Evolutionary conservation across 2,113 vertebrate genomes (phyloP).

Genomic region (Butorides virescens): DNA sequence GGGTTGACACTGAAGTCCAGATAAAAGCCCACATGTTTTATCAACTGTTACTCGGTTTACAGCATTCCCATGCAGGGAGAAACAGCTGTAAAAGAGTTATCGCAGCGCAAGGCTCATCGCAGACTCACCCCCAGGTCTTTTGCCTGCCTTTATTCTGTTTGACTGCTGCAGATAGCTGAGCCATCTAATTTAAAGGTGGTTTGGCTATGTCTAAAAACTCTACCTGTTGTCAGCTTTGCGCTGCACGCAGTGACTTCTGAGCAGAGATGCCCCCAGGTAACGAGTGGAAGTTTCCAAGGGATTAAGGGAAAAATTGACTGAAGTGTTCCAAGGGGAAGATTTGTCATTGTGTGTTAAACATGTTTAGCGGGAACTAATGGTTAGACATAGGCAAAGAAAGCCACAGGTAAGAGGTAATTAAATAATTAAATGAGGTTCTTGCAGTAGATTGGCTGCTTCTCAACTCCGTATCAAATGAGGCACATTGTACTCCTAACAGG

Average conservation of each 20-base stretch:
- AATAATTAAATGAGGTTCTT: neutral
- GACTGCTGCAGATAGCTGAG: neutral
- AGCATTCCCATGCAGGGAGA: neutral
- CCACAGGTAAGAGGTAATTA: neutral
- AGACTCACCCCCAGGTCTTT: neutral
- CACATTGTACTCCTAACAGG: neutral
- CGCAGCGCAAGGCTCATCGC: neutral
- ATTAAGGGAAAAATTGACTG: neutral
- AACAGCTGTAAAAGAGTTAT: neutral
- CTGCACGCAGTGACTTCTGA: neutral
- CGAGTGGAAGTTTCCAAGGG: neutral
- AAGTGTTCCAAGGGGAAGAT: neutral
- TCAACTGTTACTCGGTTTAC: neutral
- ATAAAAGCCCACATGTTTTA: neutral
- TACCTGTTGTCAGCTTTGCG: neutral
- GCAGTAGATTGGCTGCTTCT: neutral
- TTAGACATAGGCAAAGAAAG: neutral
- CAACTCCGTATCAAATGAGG: neutral
- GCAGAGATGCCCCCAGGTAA: neutral
- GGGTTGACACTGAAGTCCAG: neutral
- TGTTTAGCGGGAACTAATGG: neutral
- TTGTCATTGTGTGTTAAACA: neutral
- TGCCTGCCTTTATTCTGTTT: neutral
- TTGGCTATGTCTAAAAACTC: neutral
- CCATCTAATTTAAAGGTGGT: neutral